These are phyloP conservation scores for Takifugu flavidus DNA, from an alignment of 2,113 vertebrate species.

Conservation along the genomic window DNA sequence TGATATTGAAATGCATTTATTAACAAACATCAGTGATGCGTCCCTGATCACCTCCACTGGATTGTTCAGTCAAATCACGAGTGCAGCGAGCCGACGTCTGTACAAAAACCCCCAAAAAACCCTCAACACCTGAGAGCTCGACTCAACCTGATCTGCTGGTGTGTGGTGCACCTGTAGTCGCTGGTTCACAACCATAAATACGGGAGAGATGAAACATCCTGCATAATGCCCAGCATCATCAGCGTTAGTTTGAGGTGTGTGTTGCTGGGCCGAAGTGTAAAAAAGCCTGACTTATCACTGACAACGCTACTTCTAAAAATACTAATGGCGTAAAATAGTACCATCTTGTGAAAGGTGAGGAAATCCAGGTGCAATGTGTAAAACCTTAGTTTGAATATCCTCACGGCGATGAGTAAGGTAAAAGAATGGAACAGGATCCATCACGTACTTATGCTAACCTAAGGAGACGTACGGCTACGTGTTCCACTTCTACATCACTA, in stretches of 20 bases:
- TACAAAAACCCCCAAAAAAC: background rate
- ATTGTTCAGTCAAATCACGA: constrained; percentile 3
- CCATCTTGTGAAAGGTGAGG: too few species aligned
- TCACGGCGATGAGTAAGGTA: background rate
- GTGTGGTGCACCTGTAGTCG: constrained; percentile 29
- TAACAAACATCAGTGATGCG: background rate
- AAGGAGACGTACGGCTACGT: constrained; percentile 2
- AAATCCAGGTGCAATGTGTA: background rate
- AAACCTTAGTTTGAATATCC: constrained; percentile 4
- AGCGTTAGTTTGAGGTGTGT: background rate
- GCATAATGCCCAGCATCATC: background rate
- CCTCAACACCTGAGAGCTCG: constrained; percentile 52
- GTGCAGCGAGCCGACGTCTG: constrained; percentile 6
- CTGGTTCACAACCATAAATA: constrained; percentile 9
- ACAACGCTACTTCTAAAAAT: too few species aligned
- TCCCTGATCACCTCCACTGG: background rate
- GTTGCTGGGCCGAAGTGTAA: too few species aligned
- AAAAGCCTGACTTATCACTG: too few species aligned
- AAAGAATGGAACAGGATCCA: background rate
- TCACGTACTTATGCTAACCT: constrained; percentile 8
- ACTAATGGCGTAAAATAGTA: too few species aligned
- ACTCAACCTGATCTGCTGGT: constrained; percentile 30
- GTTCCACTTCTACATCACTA: constrained; percentile 18
- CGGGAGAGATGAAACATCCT: background rate
- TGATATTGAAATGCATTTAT: background rate